phyloP scores from a whole-genome alignment of 1,140 invertebrate genomes.

The Pollicipes pollicipes region DNA sequence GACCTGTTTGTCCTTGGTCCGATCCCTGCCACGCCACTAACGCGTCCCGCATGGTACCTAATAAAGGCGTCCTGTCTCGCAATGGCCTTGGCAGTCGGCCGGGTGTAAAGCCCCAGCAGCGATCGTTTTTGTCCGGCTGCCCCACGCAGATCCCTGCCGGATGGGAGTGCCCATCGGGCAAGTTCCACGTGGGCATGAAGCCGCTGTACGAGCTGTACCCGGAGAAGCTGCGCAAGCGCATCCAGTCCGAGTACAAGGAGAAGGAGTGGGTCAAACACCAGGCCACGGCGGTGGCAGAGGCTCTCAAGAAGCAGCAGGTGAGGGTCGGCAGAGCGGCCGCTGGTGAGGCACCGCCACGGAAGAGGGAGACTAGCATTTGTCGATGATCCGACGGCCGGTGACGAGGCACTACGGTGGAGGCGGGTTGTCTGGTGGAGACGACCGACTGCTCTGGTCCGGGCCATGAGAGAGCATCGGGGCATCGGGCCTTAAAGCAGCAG shows the following conservation, averaged over 20 bases:
- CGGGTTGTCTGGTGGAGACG: no score
- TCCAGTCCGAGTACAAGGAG: slow-evolving; percentile 64
- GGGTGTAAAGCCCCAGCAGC: no score
- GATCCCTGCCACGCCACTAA: no score
- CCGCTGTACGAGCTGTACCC: slow-evolving; percentile 74
- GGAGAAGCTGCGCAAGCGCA: slow-evolving; percentile 55
- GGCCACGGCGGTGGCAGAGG: slow-evolving; percentile 56
- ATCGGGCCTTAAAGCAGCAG: neutral
- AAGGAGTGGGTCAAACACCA: slow-evolving; percentile 68
- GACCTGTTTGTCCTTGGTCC: no score
- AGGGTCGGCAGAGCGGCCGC: neutral
- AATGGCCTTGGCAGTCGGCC: no score
- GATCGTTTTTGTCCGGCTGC: no score
- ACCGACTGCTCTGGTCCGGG: no score
- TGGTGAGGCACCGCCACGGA: neutral
- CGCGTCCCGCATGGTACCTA: no score
- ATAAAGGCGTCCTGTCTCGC: no score
- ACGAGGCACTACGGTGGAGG: neutral
- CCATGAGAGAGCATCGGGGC: no score
- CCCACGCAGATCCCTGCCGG: slow-evolving; percentile 54
- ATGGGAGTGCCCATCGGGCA: slow-evolving; percentile 67
- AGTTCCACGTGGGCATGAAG: slow-evolving; percentile 67
- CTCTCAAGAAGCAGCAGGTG: slow-evolving; percentile 44
- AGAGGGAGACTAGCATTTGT: no score
- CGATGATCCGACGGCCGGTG: neutral